Base-by-base conservation (phyloP, 2,888 invertebrate genomes). In the Lycia hirtaria region DNA sequence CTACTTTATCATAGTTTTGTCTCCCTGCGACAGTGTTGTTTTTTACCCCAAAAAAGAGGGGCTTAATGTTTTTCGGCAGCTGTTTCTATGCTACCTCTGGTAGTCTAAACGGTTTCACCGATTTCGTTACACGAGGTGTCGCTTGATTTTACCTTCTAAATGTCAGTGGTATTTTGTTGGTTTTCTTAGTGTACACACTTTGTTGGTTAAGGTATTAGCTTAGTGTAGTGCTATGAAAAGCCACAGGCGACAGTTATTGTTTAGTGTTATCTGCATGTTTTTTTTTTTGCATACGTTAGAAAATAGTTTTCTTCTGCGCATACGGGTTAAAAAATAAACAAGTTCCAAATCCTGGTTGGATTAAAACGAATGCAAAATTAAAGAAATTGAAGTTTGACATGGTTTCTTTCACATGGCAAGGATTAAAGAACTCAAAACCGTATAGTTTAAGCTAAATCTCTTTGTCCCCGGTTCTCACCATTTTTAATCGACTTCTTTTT, bases 401-500 rank as follows among this genome's bases (percentile, higher is more conserved):
- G n/a, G n/a, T n/a, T n/a, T n/a, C 20, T 22, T 26, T 24, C 7
- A 17, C 17, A 26, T 12, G 19, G 10, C 19, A 45, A 56, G 32
- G 50, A 51, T 48, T 40, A 56, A 45, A 50, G 40, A 50, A 50
- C 44, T 40, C 32, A 48, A 24, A 61, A 40, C 56, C 61, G 62
- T 60, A 67, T 65, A 68, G 67, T 68, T 71, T 64, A 26, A 61
- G 61, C 49, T 56, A 47, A 58, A 52, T 47, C 51, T 65, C 55
- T 60, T 67, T 71, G 64, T 68, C 51, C 43, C 55, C 35, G 44
- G 26, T 49, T 1, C 15, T 43, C 17, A 44, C 43, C 22, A n/a
- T n/a, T n/a, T n/a, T n/a, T n/a, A n/a, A 37, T 52, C 10, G 4
- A 10, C 9, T 24, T 17, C 26, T 17, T 52, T 56, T 60, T 60